These are phyloP conservation scores for Lepas anatifera DNA, from an alignment of 2,888 invertebrate genomes.

Conservation along the genomic window DNA sequence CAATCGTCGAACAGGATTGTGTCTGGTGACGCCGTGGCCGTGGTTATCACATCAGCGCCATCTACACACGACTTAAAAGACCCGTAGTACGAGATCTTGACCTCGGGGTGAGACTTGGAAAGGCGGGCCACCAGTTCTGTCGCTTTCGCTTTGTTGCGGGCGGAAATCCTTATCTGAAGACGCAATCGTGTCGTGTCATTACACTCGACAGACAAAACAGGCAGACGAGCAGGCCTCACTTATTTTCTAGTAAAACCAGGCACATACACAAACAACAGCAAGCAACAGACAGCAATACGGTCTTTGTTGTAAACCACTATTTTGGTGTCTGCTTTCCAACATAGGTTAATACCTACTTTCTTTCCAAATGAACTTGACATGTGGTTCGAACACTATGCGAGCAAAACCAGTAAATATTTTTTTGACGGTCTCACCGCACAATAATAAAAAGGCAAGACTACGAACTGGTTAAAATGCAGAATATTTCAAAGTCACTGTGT, in stretches of 20 bases:
- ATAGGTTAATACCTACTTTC: too few relatives aligned
- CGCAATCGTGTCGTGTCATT: too few relatives aligned
- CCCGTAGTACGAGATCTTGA: slow-evolving; percentile 24
- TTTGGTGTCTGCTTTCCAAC: too few relatives aligned
- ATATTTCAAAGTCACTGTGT: background rate
- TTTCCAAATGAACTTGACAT: too few relatives aligned
- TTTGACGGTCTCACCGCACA: too few relatives aligned
- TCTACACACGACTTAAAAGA: slow-evolving; percentile 40
- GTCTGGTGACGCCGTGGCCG: slow-evolving; percentile 42
- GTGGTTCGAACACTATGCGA: too few relatives aligned
- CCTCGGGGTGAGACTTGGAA: background rate
- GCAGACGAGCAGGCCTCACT: too few relatives aligned
- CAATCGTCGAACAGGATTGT: slow-evolving; percentile 34
- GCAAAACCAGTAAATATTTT: too few relatives aligned
- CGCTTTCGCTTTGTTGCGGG: background rate
- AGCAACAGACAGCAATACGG: background rate
- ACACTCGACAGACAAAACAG: too few relatives aligned
- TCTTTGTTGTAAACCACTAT: too few relatives aligned
- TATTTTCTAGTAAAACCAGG: background rate
- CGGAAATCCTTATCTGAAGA: background rate
- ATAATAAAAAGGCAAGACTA: too few relatives aligned
- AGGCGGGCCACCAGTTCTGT: background rate
- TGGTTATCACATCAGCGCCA: slow-evolving; percentile 49
- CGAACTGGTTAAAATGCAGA: too few relatives aligned
- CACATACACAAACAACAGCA: background rate